Evolutionary conservation across 2,797 vertebrate genomes (phyloP).

Genomic region (Danio jaintianensis): DNA sequence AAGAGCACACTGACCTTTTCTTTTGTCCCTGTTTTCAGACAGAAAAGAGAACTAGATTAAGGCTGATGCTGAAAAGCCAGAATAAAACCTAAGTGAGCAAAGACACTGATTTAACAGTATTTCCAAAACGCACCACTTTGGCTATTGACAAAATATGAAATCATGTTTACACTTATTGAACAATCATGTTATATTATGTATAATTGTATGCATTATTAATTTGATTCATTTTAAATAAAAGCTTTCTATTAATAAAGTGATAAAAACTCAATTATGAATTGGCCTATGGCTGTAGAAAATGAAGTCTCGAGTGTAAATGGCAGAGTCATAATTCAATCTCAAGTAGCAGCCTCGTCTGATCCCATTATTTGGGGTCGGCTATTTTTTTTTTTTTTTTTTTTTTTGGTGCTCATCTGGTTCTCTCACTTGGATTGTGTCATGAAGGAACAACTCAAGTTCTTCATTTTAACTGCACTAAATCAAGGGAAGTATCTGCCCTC

Average conservation of each 20-base stretch:
- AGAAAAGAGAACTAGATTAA: not conserved
- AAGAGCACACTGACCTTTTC: not conserved
- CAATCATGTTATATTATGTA: not conserved
- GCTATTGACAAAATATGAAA: not conserved
- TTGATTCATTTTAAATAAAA: not conserved
- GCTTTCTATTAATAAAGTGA: conserved; percentile 70
- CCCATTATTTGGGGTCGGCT: conserved; percentile 71
- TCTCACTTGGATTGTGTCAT: conserved; percentile 71
- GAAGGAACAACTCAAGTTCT: conserved; percentile 59
- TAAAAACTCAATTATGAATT: conserved; percentile 68
- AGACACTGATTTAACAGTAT: not conserved
- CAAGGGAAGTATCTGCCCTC: conserved; percentile 60
- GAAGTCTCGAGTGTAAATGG: conserved; percentile 71
- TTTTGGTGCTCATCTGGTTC: conserved; percentile 66
- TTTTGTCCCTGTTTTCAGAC: not conserved
- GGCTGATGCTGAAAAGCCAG: not conserved
- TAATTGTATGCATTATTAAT: not conserved
- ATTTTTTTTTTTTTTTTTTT: too few relatives aligned
- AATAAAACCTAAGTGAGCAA: not conserved
- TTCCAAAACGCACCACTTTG: not conserved
- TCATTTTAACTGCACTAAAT: conserved; percentile 66
- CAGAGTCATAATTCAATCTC: conserved; percentile 75
- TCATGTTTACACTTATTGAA: not conserved
- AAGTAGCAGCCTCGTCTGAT: conserved; percentile 67
- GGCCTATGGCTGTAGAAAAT: conserved; percentile 69